These are phyloP conservation scores for Galemys pyrenaicus DNA, from an alignment of 2,113 vertebrate genomes.

Conservation along the genomic window DNA sequence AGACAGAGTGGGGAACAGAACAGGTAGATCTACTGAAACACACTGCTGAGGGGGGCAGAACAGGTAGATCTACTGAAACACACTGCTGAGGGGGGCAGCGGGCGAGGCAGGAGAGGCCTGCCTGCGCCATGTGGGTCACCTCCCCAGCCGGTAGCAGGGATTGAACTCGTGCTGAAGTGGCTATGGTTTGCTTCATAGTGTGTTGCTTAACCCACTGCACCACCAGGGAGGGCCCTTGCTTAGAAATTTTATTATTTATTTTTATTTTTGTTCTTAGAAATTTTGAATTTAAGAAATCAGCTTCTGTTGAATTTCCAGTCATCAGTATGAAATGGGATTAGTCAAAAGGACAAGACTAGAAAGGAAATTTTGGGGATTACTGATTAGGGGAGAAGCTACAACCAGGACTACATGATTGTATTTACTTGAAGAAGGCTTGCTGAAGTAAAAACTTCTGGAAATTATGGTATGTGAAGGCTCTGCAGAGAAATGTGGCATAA, in stretches of 20 bases:
- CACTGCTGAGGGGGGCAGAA: no score
- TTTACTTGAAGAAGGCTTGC: background rate
- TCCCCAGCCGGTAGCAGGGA: no score
- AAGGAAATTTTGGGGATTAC: background rate
- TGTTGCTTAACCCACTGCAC: no score
- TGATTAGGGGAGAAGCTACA: background rate
- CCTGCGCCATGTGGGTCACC: no score
- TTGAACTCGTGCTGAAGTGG: no score
- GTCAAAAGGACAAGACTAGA: background rate
- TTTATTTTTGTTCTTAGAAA: background rate
- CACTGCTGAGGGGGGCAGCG: no score
- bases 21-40: no score
- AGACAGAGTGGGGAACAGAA: no score
- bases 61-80: no score
- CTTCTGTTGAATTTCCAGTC: background rate
- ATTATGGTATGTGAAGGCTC: background rate
- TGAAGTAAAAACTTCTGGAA: background rate
- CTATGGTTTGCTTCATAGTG: no score
- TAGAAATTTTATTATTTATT: background rate
- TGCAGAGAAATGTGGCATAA: background rate
- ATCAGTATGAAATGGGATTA: background rate
- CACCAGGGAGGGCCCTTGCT: no score
- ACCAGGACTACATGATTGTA: background rate
- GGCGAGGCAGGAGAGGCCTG: no score
- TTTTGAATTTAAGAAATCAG: constrained; percentile 13